A percentile compares a stretch with the other conserved stretches of the same genome.
Evolutionary conservation across 2,888 invertebrate genomes (phyloP).

Genomic region (Leptopilina syphax): DNA sequence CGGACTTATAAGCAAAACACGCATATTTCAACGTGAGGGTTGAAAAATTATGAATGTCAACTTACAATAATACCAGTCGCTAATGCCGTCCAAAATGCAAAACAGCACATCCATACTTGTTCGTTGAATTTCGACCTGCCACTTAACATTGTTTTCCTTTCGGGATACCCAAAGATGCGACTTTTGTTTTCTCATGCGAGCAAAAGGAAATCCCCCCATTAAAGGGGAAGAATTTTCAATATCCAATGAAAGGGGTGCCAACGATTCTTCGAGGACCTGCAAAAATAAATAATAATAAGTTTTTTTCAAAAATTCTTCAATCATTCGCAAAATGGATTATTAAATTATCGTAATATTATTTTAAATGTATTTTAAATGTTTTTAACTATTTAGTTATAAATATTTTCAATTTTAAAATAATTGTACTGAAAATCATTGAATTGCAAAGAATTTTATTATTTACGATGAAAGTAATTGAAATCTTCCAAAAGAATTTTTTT

Average conservation of each 20-base stretch:
- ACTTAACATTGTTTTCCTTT: constrained; percentile 28
- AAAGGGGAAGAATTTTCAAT: background rate
- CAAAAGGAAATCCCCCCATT: constrained; percentile 14
- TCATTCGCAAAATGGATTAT: too few species aligned
- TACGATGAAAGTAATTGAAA: too few species aligned
- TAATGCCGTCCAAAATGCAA: constrained; percentile 70
- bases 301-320: background rate
- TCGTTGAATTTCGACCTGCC: constrained; percentile 27
- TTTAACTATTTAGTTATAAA: too few species aligned
- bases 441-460: too few species aligned
- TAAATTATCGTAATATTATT: too few species aligned
- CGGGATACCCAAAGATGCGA: constrained; percentile 22
- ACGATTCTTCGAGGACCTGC: background rate
- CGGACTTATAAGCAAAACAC: constrained; percentile 17
- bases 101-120: constrained; percentile 54
- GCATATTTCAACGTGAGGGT: constrained; percentile 49
- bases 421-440: too few species aligned
- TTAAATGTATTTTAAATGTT: too few species aligned
- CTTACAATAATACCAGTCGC: constrained; percentile 72
- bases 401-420: too few species aligned
- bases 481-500: too few species aligned
- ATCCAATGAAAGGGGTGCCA: constrained; percentile 31
- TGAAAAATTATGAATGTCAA: constrained; percentile 70
- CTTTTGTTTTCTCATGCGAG: constrained; percentile 31
- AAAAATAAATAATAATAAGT: background rate